Percentiles rank a stretch among this genome's conserved stretches.
phyloP scores from a whole-genome alignment of 2,113 vertebrate species.

The Alces alces region DNA sequence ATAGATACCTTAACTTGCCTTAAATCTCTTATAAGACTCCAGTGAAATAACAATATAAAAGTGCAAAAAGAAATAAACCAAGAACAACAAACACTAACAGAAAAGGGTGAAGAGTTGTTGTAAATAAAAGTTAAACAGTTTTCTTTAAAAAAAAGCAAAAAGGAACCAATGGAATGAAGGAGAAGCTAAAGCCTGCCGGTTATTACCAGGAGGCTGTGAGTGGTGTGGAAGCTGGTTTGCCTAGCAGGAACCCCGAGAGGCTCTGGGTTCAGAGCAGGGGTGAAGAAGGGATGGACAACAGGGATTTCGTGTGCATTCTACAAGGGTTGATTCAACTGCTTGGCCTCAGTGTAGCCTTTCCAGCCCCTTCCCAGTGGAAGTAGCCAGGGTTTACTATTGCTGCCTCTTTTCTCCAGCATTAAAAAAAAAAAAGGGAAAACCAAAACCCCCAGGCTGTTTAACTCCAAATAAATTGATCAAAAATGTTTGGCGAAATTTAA shows the following conservation, averaged over 20 bases:
- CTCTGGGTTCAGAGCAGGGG: background rate
- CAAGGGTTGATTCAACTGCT: background rate
- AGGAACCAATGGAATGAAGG: background rate
- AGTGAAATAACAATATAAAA: background rate
- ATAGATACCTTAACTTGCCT: background rate
- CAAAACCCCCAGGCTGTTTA: background rate
- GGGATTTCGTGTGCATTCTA: fast-evolving
- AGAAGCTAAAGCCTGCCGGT: background rate
- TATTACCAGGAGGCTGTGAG: background rate
- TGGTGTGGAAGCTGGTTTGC: background rate
- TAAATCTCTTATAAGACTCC: background rate
- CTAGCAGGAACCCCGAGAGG: background rate
- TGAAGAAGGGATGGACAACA: background rate
- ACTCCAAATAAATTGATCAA: background rate
- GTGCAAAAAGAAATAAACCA: background rate
- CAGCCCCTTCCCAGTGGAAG: background rate
- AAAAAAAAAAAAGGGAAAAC: background rate
- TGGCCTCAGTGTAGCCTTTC: background rate
- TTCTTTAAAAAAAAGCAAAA: background rate
- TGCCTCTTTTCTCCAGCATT: background rate
- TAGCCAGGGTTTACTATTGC: background rate
- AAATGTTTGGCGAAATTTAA: background rate
- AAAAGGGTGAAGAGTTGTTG: background rate
- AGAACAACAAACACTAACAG: background rate
- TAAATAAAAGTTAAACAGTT: background rate